Base-by-base conservation (phyloP, 2,113 vertebrate genomes). In the Marmota monax region DNA sequence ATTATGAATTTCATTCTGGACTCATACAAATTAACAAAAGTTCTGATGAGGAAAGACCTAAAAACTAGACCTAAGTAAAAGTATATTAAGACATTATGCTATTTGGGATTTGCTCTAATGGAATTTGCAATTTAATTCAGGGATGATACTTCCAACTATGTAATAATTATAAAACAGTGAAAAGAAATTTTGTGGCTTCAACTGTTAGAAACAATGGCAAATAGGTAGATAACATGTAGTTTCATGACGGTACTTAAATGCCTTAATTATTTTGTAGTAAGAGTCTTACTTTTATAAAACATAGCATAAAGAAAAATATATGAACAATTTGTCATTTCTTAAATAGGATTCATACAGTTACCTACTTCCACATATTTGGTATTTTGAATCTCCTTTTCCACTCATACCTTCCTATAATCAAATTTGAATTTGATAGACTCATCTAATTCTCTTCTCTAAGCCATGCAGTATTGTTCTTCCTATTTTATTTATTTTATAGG, bases 21-120 rank as follows among this genome's bases (percentile, higher is more conserved):
- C 4, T 79, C 45, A 82, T 27, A 88, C n/a, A 92, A 88, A 94
- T 94, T n/a, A 88, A 89, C 67, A 79, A 61, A 92, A 67, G 20
- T 45, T 77, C 45, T 77, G 92, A 58, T 23, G 61, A 77, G 65
- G 22, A 88, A 90, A 94, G 16, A 14, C 18, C 23, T 69, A 67
- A 37, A 27, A 63, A 63, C 61, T 63, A 63, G 61, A 63, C 61
- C 61, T 63, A 63, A 90, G n/a, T 92, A 79, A 87, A 94, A 89
- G 22, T 39, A 69, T 65, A 88, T 70, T 42, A 85, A 88, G 51
- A 61, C 4, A 13, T 72, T 51, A 80, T 32, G 17, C 25, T 48
- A 42, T 79, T 78, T 89, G 72, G 22, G 76, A 77, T 84, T 72
- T 82, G 14, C 53, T 20, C 14, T 96, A 72, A 69, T 74, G 29